Evolutionary conservation across 2,888 invertebrate species (phyloP), one percentile per base, ranked within the genome.

Genomic region (Liopterus haemorrhoidalis): DNA sequence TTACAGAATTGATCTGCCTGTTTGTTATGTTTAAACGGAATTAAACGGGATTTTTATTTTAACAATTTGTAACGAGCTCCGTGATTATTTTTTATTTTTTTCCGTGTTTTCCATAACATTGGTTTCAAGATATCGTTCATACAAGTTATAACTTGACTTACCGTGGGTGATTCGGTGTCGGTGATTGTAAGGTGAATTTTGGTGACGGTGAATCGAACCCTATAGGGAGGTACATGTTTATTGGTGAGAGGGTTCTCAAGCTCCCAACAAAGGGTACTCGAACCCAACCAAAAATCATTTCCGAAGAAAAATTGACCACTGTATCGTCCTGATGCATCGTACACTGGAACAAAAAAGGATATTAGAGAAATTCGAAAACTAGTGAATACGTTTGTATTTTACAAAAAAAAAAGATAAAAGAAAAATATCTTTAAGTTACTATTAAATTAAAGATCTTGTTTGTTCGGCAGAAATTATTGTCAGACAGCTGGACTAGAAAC

Each of bases 221-320:
- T 56, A 62, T 78, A 82, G 8, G 82, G 82, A 14, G 80, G 78
- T 11, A 69, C 67, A 47, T 70, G 69, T 22, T 58, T 59, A 56
- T 77, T 74, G 59, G 72, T 72, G 47, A 72, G 63, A 11, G 66
- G 63, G 53, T 74, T 71, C 52, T 74, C 74, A 46, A 82, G 70
- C 60, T 87, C 87, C 16, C 68, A 61, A 61, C 88, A 88, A 27
- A 82, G 75, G 35, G 74, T 71, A 52, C 76, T 72, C 35, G 86
- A 85, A 3, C 88, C 88, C 58, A 86, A 67, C 87, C 87, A 88
- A 67, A 81, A 85, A 64, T 85, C 83, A 64, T 84, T 86, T 12
- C 86, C 87, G 59, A 84, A 87, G 57, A 86, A 72, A 56, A 84
- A 76, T 61, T 83, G 83, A 6, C 83, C 78, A 9, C 79, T 78